Percentiles rank a stretch among this genome's conserved stretches.
Conservation (phyloP, 2,888 invertebrate genomes). For the Sphaerophoria taeniata region DNA sequence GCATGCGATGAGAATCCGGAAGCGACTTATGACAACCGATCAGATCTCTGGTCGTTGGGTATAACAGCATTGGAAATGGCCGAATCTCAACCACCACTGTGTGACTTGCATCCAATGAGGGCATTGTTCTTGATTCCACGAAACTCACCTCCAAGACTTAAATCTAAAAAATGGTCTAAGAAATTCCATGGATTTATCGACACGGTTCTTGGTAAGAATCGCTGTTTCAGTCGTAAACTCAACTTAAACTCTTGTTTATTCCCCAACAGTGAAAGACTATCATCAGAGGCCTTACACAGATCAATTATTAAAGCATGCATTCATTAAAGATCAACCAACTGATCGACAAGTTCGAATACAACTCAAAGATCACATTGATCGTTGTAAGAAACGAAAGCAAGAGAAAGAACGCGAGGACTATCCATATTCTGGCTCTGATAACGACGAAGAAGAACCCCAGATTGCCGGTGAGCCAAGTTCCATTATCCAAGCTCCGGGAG, state of each 20-base stretch:
- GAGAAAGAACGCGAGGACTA: slow-evolving; percentile 92
- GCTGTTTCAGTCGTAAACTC: not conserved
- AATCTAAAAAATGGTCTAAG: slow-evolving; percentile 99
- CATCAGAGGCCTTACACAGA: slow-evolving; percentile 99
- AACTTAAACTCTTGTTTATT: slow-evolving; percentile 14
- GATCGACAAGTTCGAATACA: slow-evolving; percentile 99
- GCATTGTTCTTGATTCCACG: slow-evolving; percentile 99
- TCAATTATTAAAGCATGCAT: slow-evolving; percentile 97
- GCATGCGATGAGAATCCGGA: slow-evolving; percentile 99
- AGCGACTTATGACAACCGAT: slow-evolving; percentile 99
- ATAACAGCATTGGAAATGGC: slow-evolving; percentile 99
- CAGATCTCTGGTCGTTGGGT: slow-evolving; percentile 95
- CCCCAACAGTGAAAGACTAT: slow-evolving; percentile 94
- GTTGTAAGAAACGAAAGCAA: slow-evolving; percentile 97
- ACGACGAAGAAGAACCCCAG: slow-evolving; percentile 97
- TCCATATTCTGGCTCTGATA: slow-evolving; percentile 97
- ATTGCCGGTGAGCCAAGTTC: slow-evolving; percentile 97
- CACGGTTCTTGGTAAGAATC: slow-evolving; percentile 89
- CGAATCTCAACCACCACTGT: slow-evolving; percentile 99
- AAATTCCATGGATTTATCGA: slow-evolving; percentile 99
- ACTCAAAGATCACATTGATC: slow-evolving; percentile 99
- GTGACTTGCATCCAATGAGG: slow-evolving; percentile 99
- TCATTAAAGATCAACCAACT: slow-evolving; percentile 99
- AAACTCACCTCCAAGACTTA: slow-evolving; percentile 98
- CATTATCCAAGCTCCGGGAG: slow-evolving; percentile 93